A percentile compares a stretch with the other conserved stretches of the same genome.
phyloP scores from a whole-genome alignment of 2,888 invertebrate genomes.

The Heliconius erato region DNA sequence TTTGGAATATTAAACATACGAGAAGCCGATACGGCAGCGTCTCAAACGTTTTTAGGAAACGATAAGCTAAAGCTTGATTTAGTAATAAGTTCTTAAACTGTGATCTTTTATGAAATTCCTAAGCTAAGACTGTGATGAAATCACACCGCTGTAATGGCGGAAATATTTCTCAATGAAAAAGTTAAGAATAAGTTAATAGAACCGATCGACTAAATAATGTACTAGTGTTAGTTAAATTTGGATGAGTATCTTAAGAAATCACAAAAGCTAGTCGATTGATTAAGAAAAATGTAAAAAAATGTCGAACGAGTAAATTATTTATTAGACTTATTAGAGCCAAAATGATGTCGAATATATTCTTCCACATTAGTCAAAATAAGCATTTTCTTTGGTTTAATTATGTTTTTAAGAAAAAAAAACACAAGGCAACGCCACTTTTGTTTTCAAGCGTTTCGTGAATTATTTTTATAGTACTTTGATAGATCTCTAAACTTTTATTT shows the following conservation, averaged over 20 bases:
- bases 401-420: neutral
- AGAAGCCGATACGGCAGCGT: constrained; percentile 38
- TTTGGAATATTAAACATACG: constrained; percentile 46
- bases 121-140: neutral
- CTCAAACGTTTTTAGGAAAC: constrained; percentile 49
- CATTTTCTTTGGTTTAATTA: neutral
- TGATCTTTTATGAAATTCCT: neutral
- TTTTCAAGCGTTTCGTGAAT: neutral
- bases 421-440: neutral
- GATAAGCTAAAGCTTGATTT: constrained; percentile 16
- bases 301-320: neutral
- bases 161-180: neutral
- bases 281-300: neutral
- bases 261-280: neutral
- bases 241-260: neutral
- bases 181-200: neutral
- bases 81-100: neutral
- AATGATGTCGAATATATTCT: neutral
- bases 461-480: neutral
- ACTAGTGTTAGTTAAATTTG: neutral
- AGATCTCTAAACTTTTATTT: neutral
- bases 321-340: neutral
- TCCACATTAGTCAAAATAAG: neutral
- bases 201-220: neutral
- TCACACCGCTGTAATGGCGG: neutral